These are phyloP conservation scores for Melanostigma gelatinosum DNA, from an alignment of 2,113 vertebrate genomes.

Conservation along the genomic window DNA sequence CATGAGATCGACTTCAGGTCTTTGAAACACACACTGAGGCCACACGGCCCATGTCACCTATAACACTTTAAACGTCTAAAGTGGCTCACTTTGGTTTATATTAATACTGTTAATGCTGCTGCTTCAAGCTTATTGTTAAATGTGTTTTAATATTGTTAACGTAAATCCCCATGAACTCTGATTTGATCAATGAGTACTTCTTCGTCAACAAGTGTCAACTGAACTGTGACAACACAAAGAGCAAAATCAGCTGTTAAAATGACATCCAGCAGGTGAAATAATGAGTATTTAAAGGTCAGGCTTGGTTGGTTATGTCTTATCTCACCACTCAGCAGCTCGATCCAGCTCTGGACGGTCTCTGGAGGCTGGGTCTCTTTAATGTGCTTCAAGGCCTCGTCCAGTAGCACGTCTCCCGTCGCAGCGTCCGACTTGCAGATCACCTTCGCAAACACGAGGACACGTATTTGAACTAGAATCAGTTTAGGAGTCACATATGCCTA, in stretches of 20 bases:
- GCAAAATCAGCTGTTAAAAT: not conserved
- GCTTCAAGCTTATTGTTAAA: not conserved
- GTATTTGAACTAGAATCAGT: slow-evolving; percentile 22
- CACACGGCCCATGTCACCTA: not conserved
- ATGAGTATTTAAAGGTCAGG: not conserved
- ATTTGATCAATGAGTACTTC: not conserved
- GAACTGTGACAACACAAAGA: not conserved
- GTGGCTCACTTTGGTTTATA: not conserved
- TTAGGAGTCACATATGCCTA: not conserved
- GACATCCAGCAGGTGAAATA: not conserved
- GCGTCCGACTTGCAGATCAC: slow-evolving; percentile 98
- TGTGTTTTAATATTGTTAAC: not conserved
- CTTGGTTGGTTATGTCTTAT: slow-evolving; percentile 3
- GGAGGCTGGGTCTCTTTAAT: slow-evolving; percentile 97
- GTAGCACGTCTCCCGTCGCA: slow-evolving; percentile 95
- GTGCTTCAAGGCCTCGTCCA: slow-evolving; percentile 98
- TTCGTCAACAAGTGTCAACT: not conserved
- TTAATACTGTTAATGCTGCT: not conserved
- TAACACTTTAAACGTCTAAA: not conserved
- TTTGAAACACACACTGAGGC: not conserved
- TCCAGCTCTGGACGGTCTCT: slow-evolving; percentile 98
- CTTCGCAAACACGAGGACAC: slow-evolving; percentile 76
- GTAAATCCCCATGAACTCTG: not conserved
- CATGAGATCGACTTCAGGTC: not conserved
- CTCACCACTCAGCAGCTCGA: slow-evolving; percentile 98